These are phyloP conservation scores for Pelvicachromis taeniatus DNA, from an alignment of 2,113 vertebrate genomes.

Conservation along the genomic window DNA sequence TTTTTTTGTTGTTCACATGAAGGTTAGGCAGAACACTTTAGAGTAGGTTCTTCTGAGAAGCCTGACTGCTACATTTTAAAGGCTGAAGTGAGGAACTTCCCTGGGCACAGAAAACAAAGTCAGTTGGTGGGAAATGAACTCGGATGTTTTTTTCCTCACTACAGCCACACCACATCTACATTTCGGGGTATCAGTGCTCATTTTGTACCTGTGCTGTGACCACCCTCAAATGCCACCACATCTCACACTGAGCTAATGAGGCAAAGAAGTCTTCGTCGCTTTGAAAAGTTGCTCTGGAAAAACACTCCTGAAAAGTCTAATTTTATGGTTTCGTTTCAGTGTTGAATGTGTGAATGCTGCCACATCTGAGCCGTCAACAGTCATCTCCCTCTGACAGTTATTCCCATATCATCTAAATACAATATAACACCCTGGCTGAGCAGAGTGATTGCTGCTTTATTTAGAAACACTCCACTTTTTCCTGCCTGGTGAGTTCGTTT, in stretches of 20 bases:
- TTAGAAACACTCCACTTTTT: background rate
- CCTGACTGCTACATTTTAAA: background rate
- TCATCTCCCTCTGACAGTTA: background rate
- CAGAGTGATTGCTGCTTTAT: constrained; percentile 5
- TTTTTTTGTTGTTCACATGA: background rate
- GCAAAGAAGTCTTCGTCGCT: background rate
- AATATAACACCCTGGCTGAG: background rate
- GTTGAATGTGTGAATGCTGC: background rate
- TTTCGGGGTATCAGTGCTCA: background rate
- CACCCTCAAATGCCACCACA: background rate
- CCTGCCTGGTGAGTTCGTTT: background rate
- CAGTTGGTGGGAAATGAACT: background rate
- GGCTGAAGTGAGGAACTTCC: background rate
- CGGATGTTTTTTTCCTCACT: background rate
- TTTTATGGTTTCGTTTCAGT: background rate
- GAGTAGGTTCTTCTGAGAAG: background rate
- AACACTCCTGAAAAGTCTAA: fast-evolving
- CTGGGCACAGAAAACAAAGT: background rate
- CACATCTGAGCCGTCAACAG: background rate
- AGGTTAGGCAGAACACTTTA: background rate
- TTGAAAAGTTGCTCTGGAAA: background rate
- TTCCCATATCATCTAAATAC: background rate
- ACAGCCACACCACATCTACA: background rate
- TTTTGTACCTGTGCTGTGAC: background rate
- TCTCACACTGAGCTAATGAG: background rate